These are phyloP conservation scores for Calonectris borealis DNA, from an alignment of 2,113 vertebrate genomes.

Conservation along the genomic window DNA sequence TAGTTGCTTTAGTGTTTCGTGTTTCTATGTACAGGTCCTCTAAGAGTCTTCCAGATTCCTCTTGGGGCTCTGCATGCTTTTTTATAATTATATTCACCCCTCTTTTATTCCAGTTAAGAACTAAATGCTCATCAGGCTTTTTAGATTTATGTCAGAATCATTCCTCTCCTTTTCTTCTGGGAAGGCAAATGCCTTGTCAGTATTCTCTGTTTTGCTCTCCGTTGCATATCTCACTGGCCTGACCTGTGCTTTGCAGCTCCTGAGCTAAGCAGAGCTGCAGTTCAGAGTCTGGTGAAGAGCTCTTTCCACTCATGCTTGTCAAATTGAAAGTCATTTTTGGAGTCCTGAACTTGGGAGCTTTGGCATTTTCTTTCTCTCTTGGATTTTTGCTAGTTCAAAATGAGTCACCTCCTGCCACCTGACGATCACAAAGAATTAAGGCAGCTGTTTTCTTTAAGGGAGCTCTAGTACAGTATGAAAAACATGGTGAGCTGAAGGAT, in stretches of 20 bases:
- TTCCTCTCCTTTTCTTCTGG: neutral
- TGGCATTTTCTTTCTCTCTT: slow-evolving; percentile 14
- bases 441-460: neutral
- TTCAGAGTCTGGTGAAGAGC: neutral
- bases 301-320: slow-evolving; percentile 18
- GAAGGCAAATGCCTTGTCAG: neutral
- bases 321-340: slow-evolving; percentile 26
- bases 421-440: neutral
- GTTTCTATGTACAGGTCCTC: neutral
- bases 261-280: slow-evolving; percentile 2
- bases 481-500: neutral
- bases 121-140: neutral
- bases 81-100: neutral
- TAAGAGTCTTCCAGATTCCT: neutral
- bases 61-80: neutral
- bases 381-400: neutral
- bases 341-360: slow-evolving; percentile 53
- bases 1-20: neutral
- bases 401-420: slow-evolving; percentile 5
- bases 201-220: neutral
- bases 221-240: neutral
- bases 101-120: neutral
- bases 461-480: neutral
- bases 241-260: slow-evolving; percentile 7
- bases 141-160: neutral